Evolutionary conservation across 2,113 vertebrate species (phyloP), one percentile per base, ranked within the genome.

Genomic region (Mus spicilegus): DNA sequence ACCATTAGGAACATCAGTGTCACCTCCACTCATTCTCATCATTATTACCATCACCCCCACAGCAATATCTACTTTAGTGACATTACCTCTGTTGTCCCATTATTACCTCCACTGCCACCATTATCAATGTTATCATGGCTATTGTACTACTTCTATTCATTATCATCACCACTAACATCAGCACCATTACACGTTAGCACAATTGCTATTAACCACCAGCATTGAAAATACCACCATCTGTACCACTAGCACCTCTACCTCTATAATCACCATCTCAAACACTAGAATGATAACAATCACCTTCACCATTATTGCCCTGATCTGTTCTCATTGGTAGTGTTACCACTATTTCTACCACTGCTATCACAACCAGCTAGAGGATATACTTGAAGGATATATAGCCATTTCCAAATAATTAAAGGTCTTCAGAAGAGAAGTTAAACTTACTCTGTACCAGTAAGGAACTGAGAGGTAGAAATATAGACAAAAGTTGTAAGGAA

Each of bases 391-490:
- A 36, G 17, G 49, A 51, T 58, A 46, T 17, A 30, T 1, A 73
- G 26, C 12, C 49, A 13, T 90, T 58, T 76, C 82, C 56, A 49
- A 33, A 69, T 26, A 58, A 80, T 13, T 46, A 7, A 87, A 94
- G 26, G 5, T 6, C 33, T 87, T 17, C 2, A 84, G 69, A 69
- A 85, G 39, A 95, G 81, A 56, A 72, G 46, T 56, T 26, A 33
- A 85, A 42, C 90, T 89, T 96, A n/a, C 9, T n/a, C 14, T 49
- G 2, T 36, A 26, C 63, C 30, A 28, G 36, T 81, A 77, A 67
- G 91, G 33, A 91, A 85, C 33, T 19, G 19, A 89, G 33, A 87
- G 33, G 90, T 89, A 84, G 75, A 72, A 90, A 90, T 82, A 77
- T 46, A 73, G 61, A 61, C 16, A 72, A 28, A 86, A 85, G 28